Percentiles rank a stretch among this genome's conserved stretches.
Conservation (phyloP, 2,888 invertebrate species). For the Notodonta dromedarius region DNA sequence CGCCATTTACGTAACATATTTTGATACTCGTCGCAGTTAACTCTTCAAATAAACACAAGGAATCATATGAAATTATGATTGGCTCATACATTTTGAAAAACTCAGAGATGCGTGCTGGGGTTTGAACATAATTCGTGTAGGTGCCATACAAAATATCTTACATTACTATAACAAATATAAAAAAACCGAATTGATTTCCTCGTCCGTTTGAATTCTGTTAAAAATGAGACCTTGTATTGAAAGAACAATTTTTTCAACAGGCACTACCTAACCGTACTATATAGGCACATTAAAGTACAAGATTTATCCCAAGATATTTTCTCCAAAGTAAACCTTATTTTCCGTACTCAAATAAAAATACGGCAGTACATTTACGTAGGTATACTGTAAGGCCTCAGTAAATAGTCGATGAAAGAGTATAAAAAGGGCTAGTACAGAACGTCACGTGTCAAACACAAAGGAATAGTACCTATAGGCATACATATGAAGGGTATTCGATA, state of each 20-base stretch:
- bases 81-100: no score
- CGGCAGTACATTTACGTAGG: conserved; percentile 43
- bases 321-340: conserved; percentile 33
- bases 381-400: conserved; percentile 44
- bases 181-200: no score
- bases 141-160: no score
- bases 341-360: conserved; percentile 38
- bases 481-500: conserved; percentile 57
- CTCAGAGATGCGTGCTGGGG: no score
- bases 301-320: conserved; percentile 14
- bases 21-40: no score
- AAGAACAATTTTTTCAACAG: neutral
- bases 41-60: no score
- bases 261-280: neutral
- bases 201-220: no score
- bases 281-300: neutral
- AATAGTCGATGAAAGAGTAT: conserved; percentile 55
- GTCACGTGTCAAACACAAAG: conserved; percentile 63
- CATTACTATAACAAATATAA: no score
- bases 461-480: conserved; percentile 64
- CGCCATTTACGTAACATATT: no score
- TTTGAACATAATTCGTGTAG: no score
- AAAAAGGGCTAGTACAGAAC: conserved; percentile 60
- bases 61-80: no score
- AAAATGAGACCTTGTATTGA: no score